These are phyloP conservation scores for Stichodactyla mertensii DNA, from an alignment of 64 coral and sea anemone species.

Conservation along the genomic window DNA sequence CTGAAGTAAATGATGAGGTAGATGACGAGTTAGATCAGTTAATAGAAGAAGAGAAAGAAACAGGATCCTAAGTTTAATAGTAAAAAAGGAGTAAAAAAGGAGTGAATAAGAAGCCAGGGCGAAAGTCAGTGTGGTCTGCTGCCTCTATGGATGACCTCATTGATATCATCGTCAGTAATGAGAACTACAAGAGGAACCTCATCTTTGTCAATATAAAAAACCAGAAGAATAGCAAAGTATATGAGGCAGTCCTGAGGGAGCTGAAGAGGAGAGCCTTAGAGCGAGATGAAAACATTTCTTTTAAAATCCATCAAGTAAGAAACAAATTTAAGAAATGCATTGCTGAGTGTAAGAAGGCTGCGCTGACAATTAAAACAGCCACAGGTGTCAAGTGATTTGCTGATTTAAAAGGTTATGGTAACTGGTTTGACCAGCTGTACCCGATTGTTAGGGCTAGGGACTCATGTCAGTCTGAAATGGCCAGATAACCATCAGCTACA, in stretches of 20 bases:
- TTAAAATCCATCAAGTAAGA: not conserved
- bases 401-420: slow-evolving; percentile 25
- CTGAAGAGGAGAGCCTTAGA: slow-evolving; percentile 5
- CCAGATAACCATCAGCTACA: slow-evolving; percentile 42
- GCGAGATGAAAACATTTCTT: not conserved
- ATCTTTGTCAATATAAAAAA: slow-evolving; percentile 23
- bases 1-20: no score
- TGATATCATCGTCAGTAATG: not conserved
- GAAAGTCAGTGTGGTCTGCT: not conserved
- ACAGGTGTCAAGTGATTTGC: slow-evolving; percentile 53
- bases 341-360: slow-evolving; percentile 39
- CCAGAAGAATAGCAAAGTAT: slow-evolving; percentile 18
- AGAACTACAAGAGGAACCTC: not conserved
- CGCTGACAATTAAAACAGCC: slow-evolving; percentile 57
- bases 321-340: slow-evolving; percentile 54
- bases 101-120: no score
- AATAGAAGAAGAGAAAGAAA: no score
- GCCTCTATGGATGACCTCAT: not conserved
- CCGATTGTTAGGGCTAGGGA: slow-evolving; percentile 39
- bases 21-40: no score
- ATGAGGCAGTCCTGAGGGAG: slow-evolving; percentile 10
- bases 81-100: no score
- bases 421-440: slow-evolving; percentile 31
- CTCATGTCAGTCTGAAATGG: slow-evolving; percentile 38
- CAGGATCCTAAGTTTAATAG: no score